These are phyloP conservation scores for Hypomesus transpacificus DNA, from an alignment of 2,113 vertebrate species.

Conservation along the genomic window DNA sequence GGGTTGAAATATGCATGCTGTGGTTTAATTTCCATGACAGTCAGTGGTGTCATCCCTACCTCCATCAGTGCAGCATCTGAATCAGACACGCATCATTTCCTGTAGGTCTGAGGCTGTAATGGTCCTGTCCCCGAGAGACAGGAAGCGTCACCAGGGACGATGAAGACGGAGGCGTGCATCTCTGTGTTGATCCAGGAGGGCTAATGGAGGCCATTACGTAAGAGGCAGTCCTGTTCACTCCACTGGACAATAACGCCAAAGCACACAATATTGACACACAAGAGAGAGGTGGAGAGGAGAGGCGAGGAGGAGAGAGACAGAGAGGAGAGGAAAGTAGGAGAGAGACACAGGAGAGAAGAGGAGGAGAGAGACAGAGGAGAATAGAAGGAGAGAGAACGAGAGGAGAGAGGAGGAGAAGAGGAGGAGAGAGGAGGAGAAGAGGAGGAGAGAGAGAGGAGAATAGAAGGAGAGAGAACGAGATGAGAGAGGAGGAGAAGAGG, in stretches of 20 bases:
- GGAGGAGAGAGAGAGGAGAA: not conserved
- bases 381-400: not conserved
- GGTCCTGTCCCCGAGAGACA: constrained; percentile 4
- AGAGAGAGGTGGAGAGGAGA: not conserved
- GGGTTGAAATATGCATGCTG: no score
- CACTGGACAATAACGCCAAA: constrained; percentile 27
- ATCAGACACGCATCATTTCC: constrained; percentile 45
- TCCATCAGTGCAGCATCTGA: constrained; percentile 12
- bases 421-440: not conserved
- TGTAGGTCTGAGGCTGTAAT: constrained; percentile 30
- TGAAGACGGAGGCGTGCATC: constrained; percentile 19
- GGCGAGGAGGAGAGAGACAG: not conserved
- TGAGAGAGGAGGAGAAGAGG: not conserved
- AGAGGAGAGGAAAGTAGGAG: not conserved
- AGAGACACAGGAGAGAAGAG: not conserved
- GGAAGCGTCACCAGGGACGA: constrained; percentile 32
- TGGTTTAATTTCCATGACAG: no score
- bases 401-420: not conserved
- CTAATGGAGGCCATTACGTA: constrained; percentile 57
- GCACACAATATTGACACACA: constrained; percentile 13
- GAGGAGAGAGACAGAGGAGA: not conserved
- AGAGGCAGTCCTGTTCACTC: constrained; percentile 33
- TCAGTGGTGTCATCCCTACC: not conserved
- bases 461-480: not conserved
- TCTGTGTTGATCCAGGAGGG: constrained; percentile 36